These are phyloP conservation scores for Salvelinus fontinalis DNA, from an alignment of 2,113 vertebrate genomes.

Conservation along the genomic window DNA sequence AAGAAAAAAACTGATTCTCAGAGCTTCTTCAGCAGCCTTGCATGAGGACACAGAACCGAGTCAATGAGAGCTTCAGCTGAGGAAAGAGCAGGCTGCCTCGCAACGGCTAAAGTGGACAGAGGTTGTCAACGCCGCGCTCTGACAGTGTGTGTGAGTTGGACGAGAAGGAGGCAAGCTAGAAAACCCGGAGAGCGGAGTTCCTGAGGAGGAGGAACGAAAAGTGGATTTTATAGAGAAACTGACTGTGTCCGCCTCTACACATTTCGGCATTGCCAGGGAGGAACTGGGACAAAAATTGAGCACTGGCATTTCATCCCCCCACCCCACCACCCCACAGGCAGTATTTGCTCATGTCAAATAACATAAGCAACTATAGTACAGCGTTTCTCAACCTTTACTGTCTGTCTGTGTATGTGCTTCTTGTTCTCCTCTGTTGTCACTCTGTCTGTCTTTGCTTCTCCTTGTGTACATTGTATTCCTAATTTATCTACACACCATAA, in stretches of 20 bases:
- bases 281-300: not conserved
- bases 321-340: no score
- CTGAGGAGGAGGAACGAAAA: slow-evolving; percentile 38
- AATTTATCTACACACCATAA: no score
- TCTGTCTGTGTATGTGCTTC: no score
- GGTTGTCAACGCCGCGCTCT: slow-evolving; percentile 68
- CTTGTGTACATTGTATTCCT: no score
- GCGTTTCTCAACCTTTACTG: no score
- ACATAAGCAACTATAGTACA: no score
- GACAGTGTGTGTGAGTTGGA: slow-evolving; percentile 66
- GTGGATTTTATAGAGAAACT: slow-evolving; percentile 14
- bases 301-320: no score
- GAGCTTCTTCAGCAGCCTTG: slow-evolving; percentile 55
- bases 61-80: slow-evolving; percentile 28
- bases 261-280: not conserved
- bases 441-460: no score
- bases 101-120: slow-evolving; percentile 68
- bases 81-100: slow-evolving; percentile 54
- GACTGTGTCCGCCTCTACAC: no score
- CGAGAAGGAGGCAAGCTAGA: slow-evolving; percentile 63
- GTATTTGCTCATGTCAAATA: no score
- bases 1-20: slow-evolving; percentile 25
- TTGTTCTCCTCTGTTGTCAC: no score
- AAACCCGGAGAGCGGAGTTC: slow-evolving; percentile 63
- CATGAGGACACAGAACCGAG: slow-evolving; percentile 48